phyloP scores from a whole-genome alignment of 2,113 vertebrate genomes.

The Amblyopsis rosae region DNA sequence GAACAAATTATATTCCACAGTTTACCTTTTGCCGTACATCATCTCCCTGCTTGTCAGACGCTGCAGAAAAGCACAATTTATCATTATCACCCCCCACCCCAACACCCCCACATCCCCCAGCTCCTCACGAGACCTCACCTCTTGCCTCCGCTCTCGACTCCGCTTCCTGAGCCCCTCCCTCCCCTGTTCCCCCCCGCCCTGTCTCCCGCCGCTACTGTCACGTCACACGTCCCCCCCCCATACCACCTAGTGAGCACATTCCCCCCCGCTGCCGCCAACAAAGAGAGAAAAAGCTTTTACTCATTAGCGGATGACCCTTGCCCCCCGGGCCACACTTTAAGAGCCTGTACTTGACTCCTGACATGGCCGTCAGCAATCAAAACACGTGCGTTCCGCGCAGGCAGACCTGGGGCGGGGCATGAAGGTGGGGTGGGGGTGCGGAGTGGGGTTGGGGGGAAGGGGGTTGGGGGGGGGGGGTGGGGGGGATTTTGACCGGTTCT shows the following conservation, averaged over 20 bases:
- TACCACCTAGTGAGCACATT: conserved; percentile 73
- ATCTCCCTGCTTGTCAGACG: conserved; percentile 22
- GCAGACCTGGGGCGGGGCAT: conserved; percentile 41
- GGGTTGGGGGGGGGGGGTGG: conserved; percentile 34
- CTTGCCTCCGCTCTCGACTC: conserved; percentile 51
- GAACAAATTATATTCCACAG: neutral
- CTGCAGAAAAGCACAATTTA: conserved; percentile 54
- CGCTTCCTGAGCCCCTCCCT: conserved; percentile 59
- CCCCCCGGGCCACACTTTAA: conserved; percentile 78
- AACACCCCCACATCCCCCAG: too few species aligned
- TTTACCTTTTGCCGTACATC: neutral
- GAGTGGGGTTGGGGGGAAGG: conserved; percentile 10
- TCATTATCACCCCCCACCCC: conserved; percentile 64
- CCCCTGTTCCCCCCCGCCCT: conserved; percentile 55
- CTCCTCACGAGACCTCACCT: conserved; percentile 69
- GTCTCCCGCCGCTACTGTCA: conserved; percentile 67
- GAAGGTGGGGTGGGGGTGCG: conserved; percentile 21
- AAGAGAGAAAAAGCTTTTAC: conserved; percentile 75
- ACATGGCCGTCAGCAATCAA: conserved; percentile 80
- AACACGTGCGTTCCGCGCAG: conserved; percentile 67
- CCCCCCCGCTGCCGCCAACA: conserved; percentile 66
- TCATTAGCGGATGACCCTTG: conserved; percentile 79
- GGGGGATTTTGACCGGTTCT: conserved; percentile 60
- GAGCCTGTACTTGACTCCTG: conserved; percentile 82
- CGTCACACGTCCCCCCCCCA: conserved; percentile 68